These are phyloP conservation scores for Blennius ocellaris DNA, from an alignment of 2,113 vertebrate species.

Conservation along the genomic window DNA sequence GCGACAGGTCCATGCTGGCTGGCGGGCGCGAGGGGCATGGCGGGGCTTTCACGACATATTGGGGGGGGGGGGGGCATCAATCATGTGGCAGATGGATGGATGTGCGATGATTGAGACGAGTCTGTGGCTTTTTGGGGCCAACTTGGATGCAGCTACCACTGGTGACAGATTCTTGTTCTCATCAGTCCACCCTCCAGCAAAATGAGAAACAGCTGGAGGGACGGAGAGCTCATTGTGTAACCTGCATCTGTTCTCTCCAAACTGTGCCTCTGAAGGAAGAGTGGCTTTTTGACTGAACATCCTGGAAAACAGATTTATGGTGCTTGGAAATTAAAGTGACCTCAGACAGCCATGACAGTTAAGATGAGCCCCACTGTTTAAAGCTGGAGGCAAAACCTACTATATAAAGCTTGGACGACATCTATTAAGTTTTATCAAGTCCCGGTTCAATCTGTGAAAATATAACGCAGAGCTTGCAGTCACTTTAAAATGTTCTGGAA, in stretches of 20 bases:
- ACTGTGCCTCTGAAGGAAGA: slow-evolving; percentile 20
- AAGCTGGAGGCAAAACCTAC: slow-evolving; percentile 1
- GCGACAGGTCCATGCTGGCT: slow-evolving; percentile 43
- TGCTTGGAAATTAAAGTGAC: slow-evolving; percentile 27
- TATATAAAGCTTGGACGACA: slow-evolving; percentile 14
- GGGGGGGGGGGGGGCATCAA: slow-evolving; percentile 60
- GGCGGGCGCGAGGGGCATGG: slow-evolving; percentile 36
- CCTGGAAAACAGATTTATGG: slow-evolving; percentile 19
- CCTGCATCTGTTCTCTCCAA: slow-evolving; percentile 50
- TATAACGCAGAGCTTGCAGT: background rate
- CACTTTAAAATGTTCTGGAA: background rate
- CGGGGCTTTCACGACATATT: slow-evolving; percentile 42
- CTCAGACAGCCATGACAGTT: slow-evolving; percentile 26
- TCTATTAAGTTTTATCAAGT: slow-evolving; percentile 10
- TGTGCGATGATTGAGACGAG: slow-evolving; percentile 53
- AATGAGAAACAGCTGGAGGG: slow-evolving; percentile 64
- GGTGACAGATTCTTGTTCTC: slow-evolving; percentile 47
- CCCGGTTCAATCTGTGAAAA: slow-evolving; percentile 27
- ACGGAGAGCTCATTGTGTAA: slow-evolving; percentile 48
- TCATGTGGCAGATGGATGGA: slow-evolving; percentile 52
- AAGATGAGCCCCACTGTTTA: background rate
- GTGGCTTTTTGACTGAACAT: slow-evolving; percentile 26
- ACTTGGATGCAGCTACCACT: slow-evolving; percentile 49
- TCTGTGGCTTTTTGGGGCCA: slow-evolving; percentile 25
- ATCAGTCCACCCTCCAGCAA: slow-evolving; percentile 32